These are phyloP conservation scores for Henricia sp. DNA, from an alignment of 53 echinoderm and acorn worm genomes.

Conservation along the genomic window DNA sequence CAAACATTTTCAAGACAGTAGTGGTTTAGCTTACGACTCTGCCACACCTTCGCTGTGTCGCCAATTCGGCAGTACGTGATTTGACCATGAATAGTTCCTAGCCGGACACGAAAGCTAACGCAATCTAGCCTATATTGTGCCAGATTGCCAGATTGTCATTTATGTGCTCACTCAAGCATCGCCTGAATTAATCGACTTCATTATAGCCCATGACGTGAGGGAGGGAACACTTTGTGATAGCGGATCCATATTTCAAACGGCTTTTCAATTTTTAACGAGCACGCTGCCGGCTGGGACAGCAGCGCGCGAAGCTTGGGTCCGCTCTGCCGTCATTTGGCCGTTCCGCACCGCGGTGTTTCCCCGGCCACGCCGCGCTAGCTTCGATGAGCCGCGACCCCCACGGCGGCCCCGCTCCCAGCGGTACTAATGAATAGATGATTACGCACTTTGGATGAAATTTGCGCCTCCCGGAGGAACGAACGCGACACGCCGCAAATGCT, in stretches of 20 bases:
- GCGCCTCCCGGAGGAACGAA: constrained; percentile 68
- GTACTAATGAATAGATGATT: constrained; percentile 71
- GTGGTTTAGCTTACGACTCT: constrained; percentile 11
- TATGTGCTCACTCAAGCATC: constrained; percentile 48
- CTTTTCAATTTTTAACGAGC: constrained; percentile 66
- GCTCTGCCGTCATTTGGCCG: not conserved
- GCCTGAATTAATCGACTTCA: constrained; percentile 68
- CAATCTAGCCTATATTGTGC: constrained; percentile 13
- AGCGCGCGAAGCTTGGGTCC: constrained; percentile 1
- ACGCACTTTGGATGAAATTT: constrained; percentile 66
- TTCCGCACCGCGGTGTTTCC: constrained; percentile 34
- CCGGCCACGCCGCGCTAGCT: constrained; percentile 39
- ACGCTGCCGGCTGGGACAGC: constrained; percentile 14
- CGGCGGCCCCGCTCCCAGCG: constrained; percentile 32
- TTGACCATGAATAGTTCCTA: constrained; percentile 35
- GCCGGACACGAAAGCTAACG: not conserved
- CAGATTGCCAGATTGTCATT: constrained; percentile 75
- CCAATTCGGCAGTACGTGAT: constrained; percentile 37
- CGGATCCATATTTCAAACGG: constrained; percentile 54
- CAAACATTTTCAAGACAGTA: not conserved
- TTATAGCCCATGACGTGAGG: constrained; percentile 65
- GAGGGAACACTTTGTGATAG: constrained; percentile 72
- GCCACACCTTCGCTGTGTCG: not conserved
- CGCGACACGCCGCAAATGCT: constrained; percentile 57
- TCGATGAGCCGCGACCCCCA: constrained; percentile 42